Evolutionary conservation across 2,113 vertebrate species (phyloP).

Genomic region (Ia io): DNA sequence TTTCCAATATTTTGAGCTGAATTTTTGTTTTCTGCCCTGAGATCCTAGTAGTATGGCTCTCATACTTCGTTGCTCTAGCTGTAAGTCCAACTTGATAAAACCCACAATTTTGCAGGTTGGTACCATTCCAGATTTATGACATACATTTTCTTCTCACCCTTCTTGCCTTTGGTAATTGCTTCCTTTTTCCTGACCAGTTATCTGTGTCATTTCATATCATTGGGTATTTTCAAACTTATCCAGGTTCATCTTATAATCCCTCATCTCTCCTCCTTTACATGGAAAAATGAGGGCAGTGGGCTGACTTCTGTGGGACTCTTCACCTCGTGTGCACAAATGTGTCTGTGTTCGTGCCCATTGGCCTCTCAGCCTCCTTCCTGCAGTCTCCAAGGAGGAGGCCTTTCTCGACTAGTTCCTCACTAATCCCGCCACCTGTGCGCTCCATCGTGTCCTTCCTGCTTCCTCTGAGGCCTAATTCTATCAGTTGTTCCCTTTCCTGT

Average conservation of each 20-base stretch:
- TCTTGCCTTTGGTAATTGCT: neutral
- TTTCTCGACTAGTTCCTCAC: constrained; percentile 12
- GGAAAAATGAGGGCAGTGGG: neutral
- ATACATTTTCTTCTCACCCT: neutral
- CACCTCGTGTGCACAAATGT: too few species aligned
- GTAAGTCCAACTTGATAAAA: neutral
- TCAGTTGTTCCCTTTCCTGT: constrained; percentile 43
- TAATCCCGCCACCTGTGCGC: constrained; percentile 38
- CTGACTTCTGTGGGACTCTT: neutral
- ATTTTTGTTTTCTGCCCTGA: neutral
- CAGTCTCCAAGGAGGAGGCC: neutral
- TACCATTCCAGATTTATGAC: neutral
- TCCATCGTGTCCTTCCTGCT: constrained; percentile 18
- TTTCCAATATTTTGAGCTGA: neutral
- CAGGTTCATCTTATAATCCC: neutral
- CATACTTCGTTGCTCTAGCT: neutral
- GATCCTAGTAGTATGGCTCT: neutral
- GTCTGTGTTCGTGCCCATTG: neutral
- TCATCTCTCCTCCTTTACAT: neutral
- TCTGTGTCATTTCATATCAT: neutral
- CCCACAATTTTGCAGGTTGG: neutral
- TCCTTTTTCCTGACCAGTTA: neutral
- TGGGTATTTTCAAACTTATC: neutral
- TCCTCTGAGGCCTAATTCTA: constrained; percentile 42
- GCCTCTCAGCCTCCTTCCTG: neutral